Base-by-base conservation (phyloP, 2,888 invertebrate genomes). In the Hecatera dysodea region DNA sequence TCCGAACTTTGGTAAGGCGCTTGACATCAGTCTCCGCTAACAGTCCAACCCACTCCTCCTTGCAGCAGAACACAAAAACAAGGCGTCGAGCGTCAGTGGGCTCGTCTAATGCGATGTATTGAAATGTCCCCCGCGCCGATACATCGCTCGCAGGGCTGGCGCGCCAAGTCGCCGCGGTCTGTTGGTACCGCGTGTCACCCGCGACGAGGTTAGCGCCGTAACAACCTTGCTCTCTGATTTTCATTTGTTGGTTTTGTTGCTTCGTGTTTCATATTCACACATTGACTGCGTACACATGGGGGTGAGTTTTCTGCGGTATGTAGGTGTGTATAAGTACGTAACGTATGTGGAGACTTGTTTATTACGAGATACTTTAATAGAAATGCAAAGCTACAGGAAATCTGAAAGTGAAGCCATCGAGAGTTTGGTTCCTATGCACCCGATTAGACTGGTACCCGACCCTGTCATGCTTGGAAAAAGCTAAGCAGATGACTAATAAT, bases 71-170 rank as follows among this genome's bases (percentile, higher is more conserved):
- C 60, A 68, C 75, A 82, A 77, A 82, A 77, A 82, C 70, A 80
- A 72, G 67, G 69, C 68, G 52, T 68, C 55, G 69, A 63, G 67
- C 56, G 36, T 68, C 75, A 59, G 78, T 48, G 75, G 70, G 66
- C 67, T 60, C 44, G 70, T 76, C 73, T 79, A 74, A 77, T 70
- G 80, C 70, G 72, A 70, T 71, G 74, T 80, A 83, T 84, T 82
- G 83, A 77, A 84, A 82, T 80, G 77, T 70, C 68, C 39, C 70
- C 71, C 68, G 53, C 52, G 63, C 65, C 71, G 48, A 69, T 75
- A 75, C 82, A 60, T 72, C 55, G 17, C 57, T 11, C 15, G 46
- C 62, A 79, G 84, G 82, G 82, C 48, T 82, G 42, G 22, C 22
- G 33, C 15, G 36, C 66, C 39, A 39, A 56, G 11, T 55, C 44